Base-by-base conservation (phyloP, 2,797 vertebrate species). In the Enteromius argenteus region DNA sequence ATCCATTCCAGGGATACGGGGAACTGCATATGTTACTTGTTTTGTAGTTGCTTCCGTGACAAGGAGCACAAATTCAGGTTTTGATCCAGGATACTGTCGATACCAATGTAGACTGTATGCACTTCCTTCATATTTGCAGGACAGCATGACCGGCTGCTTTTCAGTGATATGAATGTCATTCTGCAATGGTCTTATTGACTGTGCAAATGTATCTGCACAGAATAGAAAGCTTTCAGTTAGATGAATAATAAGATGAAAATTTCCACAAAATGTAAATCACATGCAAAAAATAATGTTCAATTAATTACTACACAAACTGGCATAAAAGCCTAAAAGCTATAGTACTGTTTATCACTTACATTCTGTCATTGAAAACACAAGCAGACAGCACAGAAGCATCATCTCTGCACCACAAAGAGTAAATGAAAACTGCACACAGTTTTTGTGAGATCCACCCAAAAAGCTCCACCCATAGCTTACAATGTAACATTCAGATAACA, bases 71-170 rank as follows among this genome's bases (percentile, higher is more conserved):
- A 76, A 85, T 79, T 74, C 62, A 42, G 87, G 87, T 51, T 35
- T 79, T 2, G 60, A 69, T 77, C 75, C 60, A n/a, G 72, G 51
- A 68, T 85, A 51, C 37, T 86, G 69, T 23, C 79, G 75, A 86
- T 86, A 85, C 85, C 87, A 88, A 5, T 60, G 79, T 0, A 88
- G 49, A 79, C 23, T 73, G 4, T 80, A 0, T 23, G 11, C 84
- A 44, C n/a, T 39, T n/a, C 68, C 77, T 17, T 80, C 46, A 72
- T 86, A 88, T 77, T 21, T 76, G n/a, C 83, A 88, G 66, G 74
- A 79, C 21, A 86, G 69, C 30, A 2, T 46, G 19, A 85, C n/a
- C 37, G 58, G 9, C 44, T 46, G 10, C 5, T 56, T 46, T 67
- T 77, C 84, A 39, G 51, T 46, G 39, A 39, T 42, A 19, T 42